Base-by-base conservation (phyloP, 2,888 invertebrate genomes). In the Troides helena region DNA sequence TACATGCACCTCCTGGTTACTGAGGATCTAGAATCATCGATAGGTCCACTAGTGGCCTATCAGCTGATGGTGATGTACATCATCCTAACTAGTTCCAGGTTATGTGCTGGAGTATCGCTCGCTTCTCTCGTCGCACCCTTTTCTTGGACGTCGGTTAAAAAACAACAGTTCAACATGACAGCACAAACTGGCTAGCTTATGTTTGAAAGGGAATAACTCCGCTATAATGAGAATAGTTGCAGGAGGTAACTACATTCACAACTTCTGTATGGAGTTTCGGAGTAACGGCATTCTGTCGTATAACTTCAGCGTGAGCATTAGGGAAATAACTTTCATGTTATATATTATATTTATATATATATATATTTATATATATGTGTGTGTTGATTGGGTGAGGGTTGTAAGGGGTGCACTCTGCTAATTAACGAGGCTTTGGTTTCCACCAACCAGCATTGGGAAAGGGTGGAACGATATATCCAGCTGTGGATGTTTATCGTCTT, bases 181-280 rank as follows among this genome's bases (percentile, higher is more conserved):
- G 10, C 14, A 2, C 3, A 1, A 53, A 53, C 53, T 21, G 18
- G n/a, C 18, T 53, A 17, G 53, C n/a, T 53, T 56, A 56, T 57
- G 56, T 57, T 57, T 30, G 14, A 1, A 63, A 62, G 46, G 50
- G 64, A 36, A 21, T n/a, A 64, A 64, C 64, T 64, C 57, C 2
- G 39, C 36, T 64, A 57, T 21, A 64, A 64, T 64, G 64, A 64
- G 57, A 64, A 64, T 64, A 64, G 64, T 64, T 64, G 36, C 21
- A 18, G 21, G 56, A 39, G 36, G 64, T 56, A 64, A 64, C 39
- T 53, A 36, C 8, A 58, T 23, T 58, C 58, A 21, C 17, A 57
- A 64, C 56, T 64, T 64, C 21, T 12, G 21, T 53, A 53, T 53
- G 30, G 25, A 8, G 53, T 36, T 30, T 30, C 56, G 7, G 64